Evolutionary conservation across 2,888 invertebrate species (phyloP).

Genomic region (Acrobasis consociella): DNA sequence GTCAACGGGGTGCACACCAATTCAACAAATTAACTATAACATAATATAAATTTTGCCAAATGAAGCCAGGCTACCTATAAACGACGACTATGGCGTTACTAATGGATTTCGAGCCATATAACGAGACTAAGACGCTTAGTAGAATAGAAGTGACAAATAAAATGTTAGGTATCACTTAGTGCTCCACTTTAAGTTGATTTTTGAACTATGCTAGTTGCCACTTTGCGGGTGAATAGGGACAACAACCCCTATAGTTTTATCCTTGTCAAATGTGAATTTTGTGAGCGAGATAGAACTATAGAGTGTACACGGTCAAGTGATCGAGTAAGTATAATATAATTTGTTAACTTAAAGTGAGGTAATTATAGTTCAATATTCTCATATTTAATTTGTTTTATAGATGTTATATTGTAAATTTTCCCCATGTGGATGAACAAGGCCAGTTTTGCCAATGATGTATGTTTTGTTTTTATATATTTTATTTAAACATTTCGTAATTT

Average conservation of each 20-base stretch:
- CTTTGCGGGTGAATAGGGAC: neutral
- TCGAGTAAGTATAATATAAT: too few species aligned
- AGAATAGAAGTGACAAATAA: conserved; percentile 3
- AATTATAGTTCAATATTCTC: neutral
- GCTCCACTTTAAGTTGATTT: neutral
- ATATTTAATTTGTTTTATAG: neutral
- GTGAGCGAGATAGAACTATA: neutral
- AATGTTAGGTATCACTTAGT: neutral
- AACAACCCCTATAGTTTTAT: neutral
- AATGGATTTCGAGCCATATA: conserved; percentile 11
- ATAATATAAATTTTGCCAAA: conserved; percentile 7
- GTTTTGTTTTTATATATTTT: neutral
- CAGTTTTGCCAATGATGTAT: conserved; percentile 13
- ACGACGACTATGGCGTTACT: conserved; percentile 2
- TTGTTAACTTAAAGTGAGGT: neutral
- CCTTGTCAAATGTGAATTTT: neutral
- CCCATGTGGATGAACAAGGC: neutral
- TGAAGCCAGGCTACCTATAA: neutral
- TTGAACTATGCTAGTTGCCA: neutral
- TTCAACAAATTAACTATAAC: neutral
- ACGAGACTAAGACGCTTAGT: conserved; percentile 16
- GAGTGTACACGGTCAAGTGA: neutral
- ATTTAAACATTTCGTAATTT: too few species aligned
- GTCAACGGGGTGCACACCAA: neutral
- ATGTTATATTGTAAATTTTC: neutral